Percentiles rank a stretch among this genome's conserved stretches.
phyloP scores from a whole-genome alignment of 2,888 invertebrate genomes.

The Cenopis cana region DNA sequence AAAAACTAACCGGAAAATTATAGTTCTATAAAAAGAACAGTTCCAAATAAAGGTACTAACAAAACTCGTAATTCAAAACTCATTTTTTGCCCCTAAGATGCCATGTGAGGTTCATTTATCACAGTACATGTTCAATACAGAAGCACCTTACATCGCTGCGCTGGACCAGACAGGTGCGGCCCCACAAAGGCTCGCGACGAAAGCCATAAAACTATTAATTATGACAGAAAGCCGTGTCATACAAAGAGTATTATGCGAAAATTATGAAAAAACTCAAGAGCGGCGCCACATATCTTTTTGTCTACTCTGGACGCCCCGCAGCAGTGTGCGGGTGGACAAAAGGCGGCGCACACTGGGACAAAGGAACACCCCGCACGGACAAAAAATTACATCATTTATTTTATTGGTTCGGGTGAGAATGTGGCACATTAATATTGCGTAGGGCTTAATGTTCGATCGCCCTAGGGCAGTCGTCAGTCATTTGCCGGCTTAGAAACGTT shows the following conservation, averaged over 20 bases:
- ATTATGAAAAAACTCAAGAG: constrained; percentile 64
- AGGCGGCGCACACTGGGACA: constrained; percentile 69
- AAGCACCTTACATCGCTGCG: constrained; percentile 72
- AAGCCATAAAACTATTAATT: constrained; percentile 83
- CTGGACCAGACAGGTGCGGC: constrained; percentile 67
- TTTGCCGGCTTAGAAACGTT: constrained; percentile 44
- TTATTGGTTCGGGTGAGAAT: constrained; percentile 83
- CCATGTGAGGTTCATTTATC: constrained; percentile 56
- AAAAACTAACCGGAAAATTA: neutral
- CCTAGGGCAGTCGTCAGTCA: constrained; percentile 75
- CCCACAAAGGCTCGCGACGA: constrained; percentile 70
- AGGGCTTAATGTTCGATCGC: constrained; percentile 79
- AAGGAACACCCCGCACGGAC: constrained; percentile 75
- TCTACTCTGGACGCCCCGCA: constrained; percentile 75
- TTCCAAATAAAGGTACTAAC: constrained; percentile 18
- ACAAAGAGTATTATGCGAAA: constrained; percentile 70
- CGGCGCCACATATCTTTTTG: constrained; percentile 82
- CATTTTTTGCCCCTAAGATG: constrained; percentile 32
- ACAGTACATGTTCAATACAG: constrained; percentile 74
- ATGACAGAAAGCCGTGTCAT: constrained; percentile 76
- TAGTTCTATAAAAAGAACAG: neutral
- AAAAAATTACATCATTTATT: constrained; percentile 85
- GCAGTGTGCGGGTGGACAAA: constrained; percentile 64
- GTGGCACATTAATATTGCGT: constrained; percentile 81
- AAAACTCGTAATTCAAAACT: constrained; percentile 36